Conservation (phyloP, 2,888 invertebrate genomes). For the Crepidodera aurea region DNA sequence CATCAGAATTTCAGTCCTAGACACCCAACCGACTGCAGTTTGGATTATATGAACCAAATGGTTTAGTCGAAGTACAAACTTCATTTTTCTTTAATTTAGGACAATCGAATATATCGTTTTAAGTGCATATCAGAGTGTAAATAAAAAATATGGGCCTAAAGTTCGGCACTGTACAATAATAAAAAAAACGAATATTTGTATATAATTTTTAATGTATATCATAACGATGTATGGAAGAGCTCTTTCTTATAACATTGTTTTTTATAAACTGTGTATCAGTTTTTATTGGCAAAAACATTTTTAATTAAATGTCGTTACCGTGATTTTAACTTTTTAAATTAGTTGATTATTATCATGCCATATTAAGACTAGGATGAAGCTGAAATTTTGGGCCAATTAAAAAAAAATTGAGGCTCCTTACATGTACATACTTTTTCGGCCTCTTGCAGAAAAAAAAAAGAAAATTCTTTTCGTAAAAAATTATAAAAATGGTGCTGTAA, state of each 20-base stretch:
- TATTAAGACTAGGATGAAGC: too few relatives aligned
- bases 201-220: constrained; percentile 10
- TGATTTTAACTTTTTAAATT: too few relatives aligned
- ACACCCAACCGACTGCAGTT: constrained; percentile 43
- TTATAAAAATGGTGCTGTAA: too few relatives aligned
- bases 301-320: too few relatives aligned
- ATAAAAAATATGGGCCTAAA: constrained; percentile 33
- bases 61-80: constrained; percentile 44
- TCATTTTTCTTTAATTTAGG: constrained; percentile 8
- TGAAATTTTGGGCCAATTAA: too few relatives aligned
- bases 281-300: too few relatives aligned
- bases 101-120: constrained; percentile 25
- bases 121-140: constrained; percentile 38
- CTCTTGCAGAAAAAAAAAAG: too few relatives aligned
- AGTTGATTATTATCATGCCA: too few relatives aligned
- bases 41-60: constrained; percentile 55
- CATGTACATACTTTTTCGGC: too few relatives aligned
- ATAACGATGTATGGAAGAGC: not conserved
- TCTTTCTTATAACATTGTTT: not conserved
- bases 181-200: constrained; percentile 28
- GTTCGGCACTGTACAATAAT: constrained; percentile 36
- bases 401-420: too few relatives aligned
- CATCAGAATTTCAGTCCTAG: constrained; percentile 56
- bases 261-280: not conserved
- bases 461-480: too few relatives aligned